These are phyloP conservation scores for Brachirus orientalis DNA, from an alignment of 2,113 vertebrate genomes.

Conservation along the genomic window DNA sequence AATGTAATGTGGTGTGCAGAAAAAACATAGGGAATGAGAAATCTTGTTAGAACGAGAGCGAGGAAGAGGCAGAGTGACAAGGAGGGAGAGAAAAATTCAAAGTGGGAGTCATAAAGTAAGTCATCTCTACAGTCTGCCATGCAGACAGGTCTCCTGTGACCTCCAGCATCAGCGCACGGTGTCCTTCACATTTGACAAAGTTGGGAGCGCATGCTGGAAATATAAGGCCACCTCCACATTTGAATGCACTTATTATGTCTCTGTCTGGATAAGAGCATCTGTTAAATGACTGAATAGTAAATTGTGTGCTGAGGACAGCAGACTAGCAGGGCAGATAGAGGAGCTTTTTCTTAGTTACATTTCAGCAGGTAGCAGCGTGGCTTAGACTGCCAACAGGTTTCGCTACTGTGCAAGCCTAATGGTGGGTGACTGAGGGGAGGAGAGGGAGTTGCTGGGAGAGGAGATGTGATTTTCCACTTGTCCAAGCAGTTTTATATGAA, in stretches of 20 bases:
- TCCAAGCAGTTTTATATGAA: constrained; percentile 72
- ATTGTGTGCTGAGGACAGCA: constrained; percentile 73
- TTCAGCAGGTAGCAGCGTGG: constrained; percentile 72
- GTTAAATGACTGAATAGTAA: constrained; percentile 75
- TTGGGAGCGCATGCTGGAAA: constrained; percentile 56
- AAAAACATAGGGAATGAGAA: constrained; percentile 69
- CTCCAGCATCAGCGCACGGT: constrained; percentile 48
- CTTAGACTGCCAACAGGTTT: constrained; percentile 77
- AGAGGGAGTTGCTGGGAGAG: constrained; percentile 62
- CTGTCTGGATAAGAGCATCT: constrained; percentile 68
- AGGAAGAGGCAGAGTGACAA: constrained; percentile 27
- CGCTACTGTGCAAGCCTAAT: constrained; percentile 75
- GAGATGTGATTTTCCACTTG: constrained; percentile 77
- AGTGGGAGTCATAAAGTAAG: constrained; percentile 73
- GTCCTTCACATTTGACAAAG: constrained; percentile 72
- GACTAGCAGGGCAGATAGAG: constrained; percentile 74
- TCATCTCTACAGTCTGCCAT: constrained; percentile 68
- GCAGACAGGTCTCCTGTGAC: constrained; percentile 67
- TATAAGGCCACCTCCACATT: constrained; percentile 55
- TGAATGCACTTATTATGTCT: constrained; percentile 66
- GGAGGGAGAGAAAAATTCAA: constrained; percentile 54
- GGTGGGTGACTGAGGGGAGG: constrained; percentile 75
- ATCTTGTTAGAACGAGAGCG: constrained; percentile 43
- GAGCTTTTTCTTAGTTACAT: constrained; percentile 78
- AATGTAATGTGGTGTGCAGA: constrained; percentile 81